phyloP scores from a whole-genome alignment of 2,888 invertebrate species.

The Minunthozetes semirufus region DNA sequence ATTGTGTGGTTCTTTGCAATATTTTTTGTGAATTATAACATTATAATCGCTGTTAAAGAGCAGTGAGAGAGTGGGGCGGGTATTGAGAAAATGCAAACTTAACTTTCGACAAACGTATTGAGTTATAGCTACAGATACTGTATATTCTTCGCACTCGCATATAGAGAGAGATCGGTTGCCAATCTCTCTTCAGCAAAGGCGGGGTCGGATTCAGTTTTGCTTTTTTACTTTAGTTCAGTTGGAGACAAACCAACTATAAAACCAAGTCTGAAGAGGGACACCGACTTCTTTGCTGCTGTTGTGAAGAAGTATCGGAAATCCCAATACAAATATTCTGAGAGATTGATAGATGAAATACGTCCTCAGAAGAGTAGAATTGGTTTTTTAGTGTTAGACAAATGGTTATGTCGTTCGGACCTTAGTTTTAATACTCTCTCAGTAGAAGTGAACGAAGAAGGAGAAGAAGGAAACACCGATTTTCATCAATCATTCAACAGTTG shows the following conservation, averaged over 20 bases:
- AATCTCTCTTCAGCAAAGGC: conserved; percentile 23
- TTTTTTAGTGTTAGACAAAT: background rate
- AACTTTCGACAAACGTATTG: background rate
- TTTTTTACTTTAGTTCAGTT: conserved; percentile 2
- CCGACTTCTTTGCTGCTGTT: conserved; percentile 9
- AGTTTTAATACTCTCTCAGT: background rate
- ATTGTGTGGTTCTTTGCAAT: background rate
- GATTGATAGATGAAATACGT: background rate
- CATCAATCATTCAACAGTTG: no score
- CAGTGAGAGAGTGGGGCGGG: conserved; percentile 2
- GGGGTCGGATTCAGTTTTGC: conserved; percentile 18
- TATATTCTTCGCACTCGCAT: conserved; percentile 7
- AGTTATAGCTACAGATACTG: conserved; percentile 13
- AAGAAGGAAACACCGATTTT: background rate
- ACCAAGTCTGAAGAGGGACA: conserved; percentile 16
- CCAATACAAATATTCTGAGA: background rate
- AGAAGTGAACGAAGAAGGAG: background rate
- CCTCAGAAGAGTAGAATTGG: no score
- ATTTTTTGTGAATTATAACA: background rate
- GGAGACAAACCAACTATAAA: conserved; percentile 24
- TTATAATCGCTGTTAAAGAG: conserved; percentile 3
- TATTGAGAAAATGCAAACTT: conserved; percentile 18
- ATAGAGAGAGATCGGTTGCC: conserved; percentile 7
- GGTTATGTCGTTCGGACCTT: background rate
- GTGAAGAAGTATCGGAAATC: conserved; percentile 6